Base-by-base conservation (phyloP, 2,888 invertebrate genomes). In the Leucoma salicis region DNA sequence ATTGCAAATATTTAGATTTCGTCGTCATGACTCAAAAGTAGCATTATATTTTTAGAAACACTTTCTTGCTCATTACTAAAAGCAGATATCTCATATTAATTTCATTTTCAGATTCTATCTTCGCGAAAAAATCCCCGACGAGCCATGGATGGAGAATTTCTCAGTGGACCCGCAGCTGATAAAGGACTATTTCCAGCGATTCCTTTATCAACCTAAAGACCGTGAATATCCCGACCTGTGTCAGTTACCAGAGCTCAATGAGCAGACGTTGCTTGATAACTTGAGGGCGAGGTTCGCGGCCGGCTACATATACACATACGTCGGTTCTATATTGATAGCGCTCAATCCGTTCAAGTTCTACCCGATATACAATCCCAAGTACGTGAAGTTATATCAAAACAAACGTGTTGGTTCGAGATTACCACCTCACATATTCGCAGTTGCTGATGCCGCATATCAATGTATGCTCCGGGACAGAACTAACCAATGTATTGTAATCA, bases 291-390 rank as follows among this genome's bases (percentile, higher is more conserved):
- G 97, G 65, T 98, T 98, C 87, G 93, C 93, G 43, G 95, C 95
- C 62, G 97, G 97, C 34, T 96, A 97, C 82, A 98, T 98, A 67
- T 98, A 98, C 85, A 98, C 98, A 7, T 98, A 98, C 70, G 97
- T 98, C 57, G 98, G 98, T 39, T 97, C 97, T 40, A 98, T 99
- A 74, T 91, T 99, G 45, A 97, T 99, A 69, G 97, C 98, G 37
- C 94, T 98, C 53, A 98, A 98, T 81, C 95, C 95, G 8, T 97
- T 97, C 84, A 95, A 95, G 90, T 98, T 98, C 84, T 97, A 97
- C 82, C 98, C 98, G 14, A 98, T 99, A 62, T 99, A 98, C 91
- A 98, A 98, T 88, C 98, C 98, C 33, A 98, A 98, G 86, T 98
- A 97, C 90, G 98, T 98, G 58, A 96, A 97, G 82, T 87, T 98